These are phyloP conservation scores for Ganaspis sp. DNA, from an alignment of 1,140 invertebrate species.

Conservation along the genomic window DNA sequence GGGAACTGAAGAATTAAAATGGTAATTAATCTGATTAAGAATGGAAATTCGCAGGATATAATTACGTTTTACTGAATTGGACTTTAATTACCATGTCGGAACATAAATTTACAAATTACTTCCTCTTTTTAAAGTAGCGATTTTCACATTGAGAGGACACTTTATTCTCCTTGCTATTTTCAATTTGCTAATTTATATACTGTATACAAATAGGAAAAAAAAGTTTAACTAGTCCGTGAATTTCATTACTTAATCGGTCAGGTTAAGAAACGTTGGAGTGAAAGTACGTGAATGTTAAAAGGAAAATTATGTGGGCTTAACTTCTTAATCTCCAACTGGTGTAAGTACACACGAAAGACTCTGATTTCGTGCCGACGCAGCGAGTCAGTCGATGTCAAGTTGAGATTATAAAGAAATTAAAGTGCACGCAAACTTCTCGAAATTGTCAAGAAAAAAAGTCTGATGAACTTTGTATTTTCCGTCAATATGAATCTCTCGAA, in stretches of 20 bases:
- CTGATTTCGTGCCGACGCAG: slow-evolving; percentile 53
- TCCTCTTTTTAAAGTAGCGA: too few relatives aligned
- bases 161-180: neutral
- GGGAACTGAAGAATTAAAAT: too few relatives aligned
- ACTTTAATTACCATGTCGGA: too few relatives aligned
- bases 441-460: neutral
- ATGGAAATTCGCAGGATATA: too few relatives aligned
- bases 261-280: slow-evolving; percentile 16
- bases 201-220: neutral
- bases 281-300: slow-evolving; percentile 26
- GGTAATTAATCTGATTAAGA: too few relatives aligned
- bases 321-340: slow-evolving; percentile 22
- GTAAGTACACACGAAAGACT: slow-evolving; percentile 44
- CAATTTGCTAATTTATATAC: neutral
- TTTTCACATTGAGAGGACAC: too few relatives aligned
- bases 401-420: slow-evolving; percentile 44
- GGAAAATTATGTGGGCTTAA: slow-evolving; percentile 27
- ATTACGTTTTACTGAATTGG: too few relatives aligned
- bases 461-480: slow-evolving; percentile 34
- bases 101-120: too few relatives aligned
- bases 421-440: slow-evolving; percentile 44
- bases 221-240: neutral
- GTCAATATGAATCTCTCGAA: neutral
- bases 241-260: slow-evolving; percentile 3
- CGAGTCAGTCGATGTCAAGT: slow-evolving; percentile 44